Percentiles rank a stretch among this genome's conserved stretches.
phyloP scores from a whole-genome alignment of 64 coral and sea anemone species.

The Platygyra sinensis region DNA sequence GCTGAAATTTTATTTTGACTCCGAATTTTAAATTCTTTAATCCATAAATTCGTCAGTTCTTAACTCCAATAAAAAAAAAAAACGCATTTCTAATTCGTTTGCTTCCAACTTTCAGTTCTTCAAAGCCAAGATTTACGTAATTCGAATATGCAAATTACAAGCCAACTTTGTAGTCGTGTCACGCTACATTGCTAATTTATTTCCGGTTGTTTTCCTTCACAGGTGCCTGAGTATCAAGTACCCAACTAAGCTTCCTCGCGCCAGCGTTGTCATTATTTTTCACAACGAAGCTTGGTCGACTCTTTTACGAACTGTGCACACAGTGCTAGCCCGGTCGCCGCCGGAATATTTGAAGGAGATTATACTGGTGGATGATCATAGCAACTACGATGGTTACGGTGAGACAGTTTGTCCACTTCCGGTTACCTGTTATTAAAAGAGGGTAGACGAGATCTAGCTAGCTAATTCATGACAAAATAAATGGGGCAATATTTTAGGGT shows the following conservation, averaged over 20 bases:
- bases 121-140: background rate
- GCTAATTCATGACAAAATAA: background rate
- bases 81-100: too few relatives aligned
- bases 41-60: too few relatives aligned
- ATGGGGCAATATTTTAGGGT: background rate
- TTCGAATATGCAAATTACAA: background rate
- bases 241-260: conserved; percentile 77
- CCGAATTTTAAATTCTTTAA: too few relatives aligned
- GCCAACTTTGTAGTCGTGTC: background rate
- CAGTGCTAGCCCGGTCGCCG: conserved; percentile 76
- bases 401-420: background rate
- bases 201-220: background rate
- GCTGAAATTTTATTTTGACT: too few relatives aligned
- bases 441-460: background rate
- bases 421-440: background rate
- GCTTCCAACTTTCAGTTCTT: background rate
- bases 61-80: too few relatives aligned
- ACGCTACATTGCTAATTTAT: background rate
- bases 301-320: conserved; percentile 88
- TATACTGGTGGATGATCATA: conserved; percentile 90
- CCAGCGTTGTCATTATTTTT: conserved; percentile 94
- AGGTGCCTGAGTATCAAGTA: conserved; percentile 84
- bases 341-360: conserved; percentile 77
- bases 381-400: conserved; percentile 76
- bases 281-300: conserved; percentile 99